Evolutionary conservation across 2,888 invertebrate species (phyloP).

Genomic region (Rhodophaea formosa): DNA sequence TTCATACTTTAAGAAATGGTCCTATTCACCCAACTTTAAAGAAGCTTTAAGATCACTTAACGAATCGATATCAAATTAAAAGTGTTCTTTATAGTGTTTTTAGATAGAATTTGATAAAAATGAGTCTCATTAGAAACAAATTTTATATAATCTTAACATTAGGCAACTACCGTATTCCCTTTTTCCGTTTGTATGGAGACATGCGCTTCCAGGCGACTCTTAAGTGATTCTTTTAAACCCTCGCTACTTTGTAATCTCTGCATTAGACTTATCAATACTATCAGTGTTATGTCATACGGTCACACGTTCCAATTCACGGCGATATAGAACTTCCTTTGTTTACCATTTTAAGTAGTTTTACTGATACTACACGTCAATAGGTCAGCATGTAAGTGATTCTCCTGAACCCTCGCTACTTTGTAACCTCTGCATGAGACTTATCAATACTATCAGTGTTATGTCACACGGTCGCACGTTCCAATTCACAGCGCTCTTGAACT

Average conservation of each 20-base stretch:
- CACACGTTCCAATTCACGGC: slow-evolving; percentile 15
- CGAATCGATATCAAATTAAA: too few relatives aligned
- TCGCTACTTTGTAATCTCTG: background rate
- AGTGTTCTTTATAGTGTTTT: too few relatives aligned
- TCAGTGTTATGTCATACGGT: slow-evolving; percentile 6
- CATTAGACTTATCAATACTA: background rate
- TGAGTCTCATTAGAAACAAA: too few relatives aligned
- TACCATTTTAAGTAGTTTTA: background rate
- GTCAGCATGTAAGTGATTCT: background rate
- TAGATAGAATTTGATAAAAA: too few relatives aligned
- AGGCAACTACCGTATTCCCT: too few relatives aligned
- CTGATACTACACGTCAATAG: background rate
- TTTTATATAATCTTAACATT: too few relatives aligned
- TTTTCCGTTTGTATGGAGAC: too few relatives aligned
- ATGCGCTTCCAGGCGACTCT: too few relatives aligned
- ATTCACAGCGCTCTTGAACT: slow-evolving; percentile 15
- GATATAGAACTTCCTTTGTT: slow-evolving; percentile 5
- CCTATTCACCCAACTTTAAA: too few relatives aligned
- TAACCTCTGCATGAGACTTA: background rate
- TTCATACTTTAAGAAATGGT: too few relatives aligned
- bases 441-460: slow-evolving; percentile 1
- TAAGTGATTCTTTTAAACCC: background rate
- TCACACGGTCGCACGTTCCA: slow-evolving; percentile 13
- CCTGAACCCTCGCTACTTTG: background rate
- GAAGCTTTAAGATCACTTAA: too few relatives aligned